Evolutionary conservation across 2,797 vertebrate genomes (phyloP).

Genomic region (Vespertilio murinus): DNA sequence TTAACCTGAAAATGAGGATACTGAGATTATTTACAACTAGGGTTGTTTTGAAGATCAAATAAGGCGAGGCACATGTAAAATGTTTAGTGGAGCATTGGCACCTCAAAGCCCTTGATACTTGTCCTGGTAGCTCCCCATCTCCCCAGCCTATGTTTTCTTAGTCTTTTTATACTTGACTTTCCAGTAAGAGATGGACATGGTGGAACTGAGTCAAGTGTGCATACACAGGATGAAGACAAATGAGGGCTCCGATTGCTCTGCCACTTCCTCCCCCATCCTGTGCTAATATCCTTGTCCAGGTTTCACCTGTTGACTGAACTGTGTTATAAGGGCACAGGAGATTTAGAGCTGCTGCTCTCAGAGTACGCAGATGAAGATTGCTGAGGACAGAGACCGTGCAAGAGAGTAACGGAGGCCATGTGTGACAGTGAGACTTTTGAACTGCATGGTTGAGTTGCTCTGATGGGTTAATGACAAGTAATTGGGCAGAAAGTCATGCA

Average conservation of each 20-base stretch:
- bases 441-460: conserved; percentile 49
- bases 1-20: not conserved
- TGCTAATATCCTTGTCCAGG: not conserved
- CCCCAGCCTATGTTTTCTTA: not conserved
- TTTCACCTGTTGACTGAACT: not conserved
- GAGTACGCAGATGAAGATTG: not conserved
- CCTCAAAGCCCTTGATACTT: not conserved
- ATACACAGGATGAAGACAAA: not conserved
- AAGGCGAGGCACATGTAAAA: not conserved
- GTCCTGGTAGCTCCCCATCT: not conserved
- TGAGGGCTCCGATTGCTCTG: not conserved
- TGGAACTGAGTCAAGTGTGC: not conserved
- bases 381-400: not conserved
- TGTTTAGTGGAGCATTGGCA: not conserved
- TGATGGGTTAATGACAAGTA: conserved; percentile 49
- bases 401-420: conserved; percentile 47
- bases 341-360: not conserved
- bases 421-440: conserved; percentile 60
- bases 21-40: not conserved
- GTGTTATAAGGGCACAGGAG: not conserved
- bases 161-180: not conserved
- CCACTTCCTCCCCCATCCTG: no score
- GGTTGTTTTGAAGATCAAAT: not conserved
- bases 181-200: not conserved
- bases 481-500: conserved; percentile 70